Conservation (phyloP, 1,140 invertebrate genomes). For the Drosophila eugracilis region DNA sequence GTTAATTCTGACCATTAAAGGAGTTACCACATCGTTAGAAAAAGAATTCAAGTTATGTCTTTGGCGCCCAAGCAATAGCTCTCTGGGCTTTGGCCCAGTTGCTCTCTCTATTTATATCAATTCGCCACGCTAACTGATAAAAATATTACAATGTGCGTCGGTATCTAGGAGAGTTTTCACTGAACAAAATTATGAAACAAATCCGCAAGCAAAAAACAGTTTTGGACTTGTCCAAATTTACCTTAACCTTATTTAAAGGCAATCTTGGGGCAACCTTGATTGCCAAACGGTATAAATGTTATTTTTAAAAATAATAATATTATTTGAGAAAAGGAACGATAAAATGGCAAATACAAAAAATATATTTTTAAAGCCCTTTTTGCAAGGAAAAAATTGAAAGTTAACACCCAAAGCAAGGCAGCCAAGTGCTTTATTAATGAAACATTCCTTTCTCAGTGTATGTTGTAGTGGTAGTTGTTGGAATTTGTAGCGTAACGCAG, state of each 20-base stretch:
- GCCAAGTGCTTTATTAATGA: no score
- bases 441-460: no score
- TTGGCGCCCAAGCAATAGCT: conserved; percentile 26
- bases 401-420: no score
- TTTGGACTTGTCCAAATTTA: not conserved
- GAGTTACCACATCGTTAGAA: conserved; percentile 48
- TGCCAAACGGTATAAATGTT: no score
- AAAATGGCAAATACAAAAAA: no score
- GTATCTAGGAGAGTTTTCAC: not conserved
- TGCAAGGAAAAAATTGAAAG: no score
- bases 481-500: conserved; percentile 48
- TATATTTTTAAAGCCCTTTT: no score
- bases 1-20: not conserved
- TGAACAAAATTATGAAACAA: not conserved
- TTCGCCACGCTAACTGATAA: conserved; percentile 48
- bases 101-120: conserved; percentile 23
- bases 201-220: not conserved
- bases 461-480: conserved; percentile 38
- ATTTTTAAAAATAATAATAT: no score
- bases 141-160: conserved; percentile 26
- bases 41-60: conserved; percentile 26
- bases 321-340: no score
- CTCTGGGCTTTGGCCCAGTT: not conserved
- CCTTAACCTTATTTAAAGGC: no score
- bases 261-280: no score